Evolutionary conservation across 2,888 invertebrate genomes (phyloP), one percentile per base, ranked within the genome.

Genomic region (Apomyelois bistriatella): DNA sequence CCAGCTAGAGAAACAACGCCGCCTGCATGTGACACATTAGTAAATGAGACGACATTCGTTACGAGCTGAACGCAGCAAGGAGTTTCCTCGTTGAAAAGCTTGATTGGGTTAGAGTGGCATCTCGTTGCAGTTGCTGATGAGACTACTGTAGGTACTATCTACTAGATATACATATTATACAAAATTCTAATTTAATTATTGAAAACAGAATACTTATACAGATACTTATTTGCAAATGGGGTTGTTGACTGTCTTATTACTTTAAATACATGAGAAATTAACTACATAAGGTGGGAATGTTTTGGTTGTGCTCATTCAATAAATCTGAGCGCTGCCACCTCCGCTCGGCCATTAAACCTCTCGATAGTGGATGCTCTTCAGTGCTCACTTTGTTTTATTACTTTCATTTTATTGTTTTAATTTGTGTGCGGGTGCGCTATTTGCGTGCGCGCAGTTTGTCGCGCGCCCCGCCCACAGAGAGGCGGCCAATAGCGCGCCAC

Each of bases 11-110:
- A 86, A 89, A 88, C 87, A 88, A 86, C 88, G 77, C 82, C 85
- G 89, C 82, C 84, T 90, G 91, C 85, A 83, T 90, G 88, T 89
- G 91, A 90, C 90, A 91, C 89, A 91, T 91, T 90, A 91, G 90
- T 90, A 90, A 88, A 91, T 90, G 90, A 91, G 90, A 83, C 82
- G 75, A 85, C 90, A 91, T 90, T 90, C 88, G 88, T 90, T 90
- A 90, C 75, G 84, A 85, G 82, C 84, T 80, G 62, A 64, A 62
- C 53, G 70, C 66, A 83, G 80, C 81, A 82, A 83, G 81, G 85
- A 85, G 85, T 87, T 90, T 73, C 69, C 76, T 72, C 78, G 72
- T 78, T 71, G 74, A 67, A 76, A 75, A 62, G 66, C 64, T 65
- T 65, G 28, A 62, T 58, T 62, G 61, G 65, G 32, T 32, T 32